Conservation (phyloP, 2,797 vertebrate genomes). For the Lophotriccus pileatus region DNA sequence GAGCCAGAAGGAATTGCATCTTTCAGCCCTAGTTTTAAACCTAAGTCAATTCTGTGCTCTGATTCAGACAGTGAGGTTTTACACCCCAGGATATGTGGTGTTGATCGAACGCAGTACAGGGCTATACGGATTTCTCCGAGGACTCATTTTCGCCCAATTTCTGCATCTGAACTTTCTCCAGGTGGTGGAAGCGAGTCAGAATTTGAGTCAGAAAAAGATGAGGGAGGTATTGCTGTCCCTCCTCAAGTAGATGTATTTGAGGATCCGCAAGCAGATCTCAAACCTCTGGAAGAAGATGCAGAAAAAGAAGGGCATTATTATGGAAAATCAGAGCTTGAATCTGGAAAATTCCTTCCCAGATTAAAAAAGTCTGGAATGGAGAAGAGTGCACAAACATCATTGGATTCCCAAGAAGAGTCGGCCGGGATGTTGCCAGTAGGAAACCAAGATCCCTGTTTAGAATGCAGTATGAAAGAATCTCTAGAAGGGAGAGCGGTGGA, state of each 20-base stretch:
- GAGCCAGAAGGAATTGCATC: slow-evolving; percentile 96
- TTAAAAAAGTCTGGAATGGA: slow-evolving; percentile 99
- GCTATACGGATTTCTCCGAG: slow-evolving; percentile 98
- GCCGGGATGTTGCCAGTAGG: slow-evolving; percentile 79
- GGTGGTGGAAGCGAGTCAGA: slow-evolving; percentile 94
- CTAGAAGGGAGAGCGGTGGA: slow-evolving; percentile 74
- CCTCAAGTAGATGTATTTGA: slow-evolving; percentile 88
- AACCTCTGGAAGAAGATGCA: slow-evolving; percentile 97
- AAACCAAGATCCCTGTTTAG: slow-evolving; percentile 86
- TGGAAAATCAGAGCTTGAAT: slow-evolving; percentile 97
- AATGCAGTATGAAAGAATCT: slow-evolving; percentile 82
- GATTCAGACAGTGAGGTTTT: slow-evolving; percentile 91
- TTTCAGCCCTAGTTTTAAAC: slow-evolving; percentile 95
- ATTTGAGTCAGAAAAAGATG: slow-evolving; percentile 96
- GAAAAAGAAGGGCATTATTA: slow-evolving; percentile 97
- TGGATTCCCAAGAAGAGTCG: slow-evolving; percentile 97
- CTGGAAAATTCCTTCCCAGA: slow-evolving; percentile 95
- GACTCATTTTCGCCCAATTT: slow-evolving; percentile 98
- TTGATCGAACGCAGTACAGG: slow-evolving; percentile 94
- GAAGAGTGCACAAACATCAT: slow-evolving; percentile 99
- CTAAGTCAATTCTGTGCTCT: slow-evolving; percentile 96
- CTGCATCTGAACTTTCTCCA: slow-evolving; percentile 95
- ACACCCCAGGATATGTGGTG: slow-evolving; percentile 90
- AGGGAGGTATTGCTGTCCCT: slow-evolving; percentile 81
- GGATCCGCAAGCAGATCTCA: slow-evolving; percentile 96